These are phyloP conservation scores for Eilema caniola DNA, from an alignment of 2,888 invertebrate species.

Conservation along the genomic window DNA sequence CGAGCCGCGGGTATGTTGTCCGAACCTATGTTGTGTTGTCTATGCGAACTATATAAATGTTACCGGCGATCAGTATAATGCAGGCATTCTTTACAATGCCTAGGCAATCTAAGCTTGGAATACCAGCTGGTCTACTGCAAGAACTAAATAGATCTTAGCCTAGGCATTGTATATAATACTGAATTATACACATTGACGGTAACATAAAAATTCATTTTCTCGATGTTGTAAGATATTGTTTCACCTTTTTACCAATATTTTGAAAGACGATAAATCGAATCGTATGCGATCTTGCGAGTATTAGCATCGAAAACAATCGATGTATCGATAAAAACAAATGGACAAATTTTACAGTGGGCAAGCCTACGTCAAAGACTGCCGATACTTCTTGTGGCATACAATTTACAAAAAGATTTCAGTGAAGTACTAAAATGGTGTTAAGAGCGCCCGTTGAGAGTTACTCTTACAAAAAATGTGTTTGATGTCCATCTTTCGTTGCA, in stretches of 20 bases:
- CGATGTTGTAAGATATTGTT: neutral
- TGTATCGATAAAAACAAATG: constrained; percentile 57
- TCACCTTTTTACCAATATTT: constrained; percentile 29
- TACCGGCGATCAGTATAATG: no score
- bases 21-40: no score
- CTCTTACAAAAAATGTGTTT: constrained; percentile 50
- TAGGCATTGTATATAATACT: no score
- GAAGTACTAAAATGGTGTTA: constrained; percentile 57
- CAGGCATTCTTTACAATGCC: no score
- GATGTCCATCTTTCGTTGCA: constrained; percentile 31
- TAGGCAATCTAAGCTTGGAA: no score
- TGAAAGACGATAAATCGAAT: constrained; percentile 49
- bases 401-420: constrained; percentile 61
- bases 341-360: constrained; percentile 56
- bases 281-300: constrained; percentile 44
- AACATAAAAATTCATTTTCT: no score
- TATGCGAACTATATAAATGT: neutral
- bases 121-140: no score
- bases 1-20: no score
- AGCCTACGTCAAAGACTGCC: constrained; percentile 52
- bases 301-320: constrained; percentile 66
- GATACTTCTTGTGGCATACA: constrained; percentile 53
- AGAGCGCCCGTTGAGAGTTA: constrained; percentile 30
- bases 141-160: no score
- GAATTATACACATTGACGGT: no score